Base-by-base conservation (phyloP, 1,140 invertebrate species). In the Solenopsis fugax region DNA sequence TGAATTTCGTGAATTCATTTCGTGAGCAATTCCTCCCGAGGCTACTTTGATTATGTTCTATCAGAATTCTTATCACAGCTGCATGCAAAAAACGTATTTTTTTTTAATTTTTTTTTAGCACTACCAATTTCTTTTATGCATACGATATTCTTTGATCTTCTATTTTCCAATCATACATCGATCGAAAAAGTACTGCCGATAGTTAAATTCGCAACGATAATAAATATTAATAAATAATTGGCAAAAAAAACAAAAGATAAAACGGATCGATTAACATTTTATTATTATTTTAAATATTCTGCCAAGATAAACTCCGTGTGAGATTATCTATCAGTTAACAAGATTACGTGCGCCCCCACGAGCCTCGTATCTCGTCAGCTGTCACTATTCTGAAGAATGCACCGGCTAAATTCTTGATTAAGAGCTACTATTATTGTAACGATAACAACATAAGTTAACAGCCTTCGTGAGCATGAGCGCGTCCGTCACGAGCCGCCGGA, bases 361-460 rank as follows among this genome's bases (percentile, higher is more conserved):
- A 24, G 21, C 18, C 29, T 29, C 10, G 16, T 54, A 65, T 71
- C 54, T 75, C 21, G 24, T 73, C 58, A 60, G 13, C 41, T 21
- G 52, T 37, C 67, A 48, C 5, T n/a, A 37, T 34, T 75, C 41
- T 29, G 16, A 84, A 60, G 80, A 84, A 18, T 50, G 24, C 21
- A 45, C 13, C 4, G n/a, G 29, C 34, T 62, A 71, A 84, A 48
- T 73, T 73, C 41, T 37, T 41, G 18, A 73, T 60, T 60, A 81
- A 71, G 54, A 81, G 60, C 58, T 18, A 24, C n/a, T 73, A 24
- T 72, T 58, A 90, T 90, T 89, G 71, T 87, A 67, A 24, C 62
- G 54, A 58, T 75, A 89, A 90, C 77, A 89, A 84, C 52, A 50
- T 41, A 60, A 82, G 65, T 84, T 89, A 73, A 58, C 56, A 58